Evolutionary conservation across 1,140 invertebrate species (phyloP).

Genomic region (Nebria ingens): DNA sequence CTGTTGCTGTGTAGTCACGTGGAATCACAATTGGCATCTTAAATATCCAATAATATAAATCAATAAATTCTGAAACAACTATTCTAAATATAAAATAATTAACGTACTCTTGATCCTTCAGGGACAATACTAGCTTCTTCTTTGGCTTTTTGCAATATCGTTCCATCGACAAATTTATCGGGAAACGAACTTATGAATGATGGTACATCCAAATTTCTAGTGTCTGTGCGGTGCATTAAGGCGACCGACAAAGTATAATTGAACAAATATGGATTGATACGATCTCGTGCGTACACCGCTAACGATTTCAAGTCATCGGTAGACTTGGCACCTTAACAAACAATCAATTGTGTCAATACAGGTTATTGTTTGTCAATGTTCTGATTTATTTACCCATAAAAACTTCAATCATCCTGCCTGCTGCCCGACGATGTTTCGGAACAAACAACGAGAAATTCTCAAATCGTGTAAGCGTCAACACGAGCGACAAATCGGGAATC

Average conservation of each 20-base stretch:
- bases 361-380: not conserved
- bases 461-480: constrained; percentile 52
- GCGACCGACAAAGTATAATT: constrained; percentile 67
- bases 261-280: constrained; percentile 66
- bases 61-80: not conserved
- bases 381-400: constrained; percentile 45
- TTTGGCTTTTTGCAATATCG: constrained; percentile 52
- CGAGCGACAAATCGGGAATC: constrained; percentile 54
- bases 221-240: constrained; percentile 62
- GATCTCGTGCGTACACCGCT: constrained; percentile 58
- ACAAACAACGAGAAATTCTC: constrained; percentile 67
- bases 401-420: constrained; percentile 57
- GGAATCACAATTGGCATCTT: constrained; percentile 54
- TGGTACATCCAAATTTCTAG: constrained; percentile 57
- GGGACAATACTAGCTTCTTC: constrained; percentile 56
- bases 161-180: constrained; percentile 65
- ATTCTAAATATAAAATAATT: no score
- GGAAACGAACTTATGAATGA: constrained; percentile 62
- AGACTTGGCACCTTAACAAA: constrained; percentile 47
- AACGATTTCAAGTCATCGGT: constrained; percentile 60
- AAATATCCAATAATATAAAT: no score
- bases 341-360: not conserved
- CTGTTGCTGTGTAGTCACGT: constrained; percentile 58
- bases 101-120: constrained; percentile 48
- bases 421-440: constrained; percentile 56